Evolutionary conservation across 2,113 vertebrate genomes (phyloP), one percentile per base, ranked within the genome.

Genomic region (Rhinolophus sinicus): DNA sequence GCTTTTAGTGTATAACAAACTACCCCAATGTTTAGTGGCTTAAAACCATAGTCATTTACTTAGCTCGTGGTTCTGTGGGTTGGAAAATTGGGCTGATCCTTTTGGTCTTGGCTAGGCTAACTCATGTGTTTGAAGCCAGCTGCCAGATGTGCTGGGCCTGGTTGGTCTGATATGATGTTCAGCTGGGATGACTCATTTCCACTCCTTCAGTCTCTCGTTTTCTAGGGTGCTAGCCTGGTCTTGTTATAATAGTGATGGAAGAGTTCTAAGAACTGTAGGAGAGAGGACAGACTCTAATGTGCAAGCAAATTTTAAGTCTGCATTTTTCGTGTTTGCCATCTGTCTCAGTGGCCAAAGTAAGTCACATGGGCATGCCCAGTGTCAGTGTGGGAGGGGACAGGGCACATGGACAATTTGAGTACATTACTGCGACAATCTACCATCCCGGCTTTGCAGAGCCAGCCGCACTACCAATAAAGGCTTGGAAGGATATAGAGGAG

Each of bases 241-340:
- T 90, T 72, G 22, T 80, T 94, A n/a, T 82, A 72, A 47, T 18
- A n/a, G 21, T 33, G 15, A 30, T 28, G 47, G 35, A 89, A 83
- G 65, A 88, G 6, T 64, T 44, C 19, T 22, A 44, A 56, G 35
- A 72, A 47, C 24, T 65, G 30, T 7, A 75, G 67, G n/a, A 60
- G 22, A 24, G 5, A 69, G 50, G 81, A 50, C 56, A 40, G 18
- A 82, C 12, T 56, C 64, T 40, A 47, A 9, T 35, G 13, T 56
- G 26, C 60, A 58, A 35, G 50, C 30, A 24, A 38, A 58, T 38
- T 76, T 58, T 28, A 95, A 47, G 21, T 65, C 50, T 56, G 40
- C 18, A 16, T 75, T 67, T 93, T 50, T 72, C n/a, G 26, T 33
- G 19, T 95, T 96, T 97, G 64, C 12, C n/a, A 0, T 95, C 94